Conservation (phyloP, 2,888 invertebrate genomes). For the Pterobdella sp. region DNA sequence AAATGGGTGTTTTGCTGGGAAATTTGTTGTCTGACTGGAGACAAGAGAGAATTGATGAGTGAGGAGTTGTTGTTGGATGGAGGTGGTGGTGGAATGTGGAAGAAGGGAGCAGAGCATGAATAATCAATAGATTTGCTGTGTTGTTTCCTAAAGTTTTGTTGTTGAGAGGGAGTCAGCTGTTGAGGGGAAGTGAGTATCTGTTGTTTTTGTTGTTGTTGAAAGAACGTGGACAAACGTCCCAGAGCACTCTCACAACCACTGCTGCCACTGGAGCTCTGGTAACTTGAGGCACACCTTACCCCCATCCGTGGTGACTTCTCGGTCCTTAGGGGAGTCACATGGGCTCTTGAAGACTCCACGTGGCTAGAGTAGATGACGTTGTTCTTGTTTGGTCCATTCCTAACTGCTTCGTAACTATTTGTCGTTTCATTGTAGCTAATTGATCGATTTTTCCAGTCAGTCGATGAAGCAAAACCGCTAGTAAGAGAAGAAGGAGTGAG, state of each 20-base stretch:
- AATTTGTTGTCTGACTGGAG: conserved; percentile 12
- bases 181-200: conserved; percentile 56
- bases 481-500: conserved; percentile 18
- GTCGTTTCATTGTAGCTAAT: not conserved
- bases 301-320: conserved; percentile 9
- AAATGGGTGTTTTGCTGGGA: not conserved
- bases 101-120: conserved; percentile 24
- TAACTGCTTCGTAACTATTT: conserved; percentile 52
- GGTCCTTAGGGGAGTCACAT: conserved; percentile 7
- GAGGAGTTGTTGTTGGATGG: conserved; percentile 3
- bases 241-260: conserved; percentile 35
- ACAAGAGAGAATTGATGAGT: conserved; percentile 26
- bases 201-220: conserved; percentile 5
- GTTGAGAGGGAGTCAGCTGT: conserved; percentile 3
- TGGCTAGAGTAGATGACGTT: not conserved
- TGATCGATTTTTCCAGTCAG: not conserved
- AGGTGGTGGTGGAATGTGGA: conserved; percentile 22
- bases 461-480: conserved; percentile 13
- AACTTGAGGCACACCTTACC: conserved; percentile 55
- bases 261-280: conserved; percentile 43
- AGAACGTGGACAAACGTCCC: conserved; percentile 56
- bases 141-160: not conserved
- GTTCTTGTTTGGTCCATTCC: conserved; percentile 4
- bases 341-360: conserved; percentile 58
- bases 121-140: conserved; percentile 27